Base-by-base conservation (phyloP, 2,797 vertebrate species). In the Meda fulgida region DNA sequence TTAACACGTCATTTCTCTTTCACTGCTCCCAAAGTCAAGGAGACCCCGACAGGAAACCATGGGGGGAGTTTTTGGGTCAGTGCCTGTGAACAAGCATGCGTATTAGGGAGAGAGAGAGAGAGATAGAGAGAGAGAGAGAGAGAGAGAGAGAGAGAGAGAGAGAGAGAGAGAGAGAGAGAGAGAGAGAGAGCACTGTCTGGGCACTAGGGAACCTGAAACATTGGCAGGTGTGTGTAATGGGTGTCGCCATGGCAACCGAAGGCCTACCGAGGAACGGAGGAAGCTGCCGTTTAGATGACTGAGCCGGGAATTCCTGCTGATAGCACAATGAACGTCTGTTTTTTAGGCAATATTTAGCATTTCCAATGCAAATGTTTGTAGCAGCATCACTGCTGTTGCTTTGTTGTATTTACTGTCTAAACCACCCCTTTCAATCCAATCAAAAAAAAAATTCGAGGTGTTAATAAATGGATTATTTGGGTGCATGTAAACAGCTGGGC, bases 191-290 rank as follows among this genome's bases (percentile, higher is more conserved):
- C 36, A 58, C 16, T 46, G 40, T 81, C 70, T 71, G 85, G 76
- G 69, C 86, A 66, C 58, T 77, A 46, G 85, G 82, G 66, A 91
- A 92, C 88, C 87, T 84, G 21, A 87, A 88, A 88, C 92, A 90
- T 92, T 89, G 91, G 91, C 92, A 93, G 92, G 91, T 93, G 93
- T 94, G 92, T 95, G 84, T 94, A 94, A 94, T 92, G 91, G 89
- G 83, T 87, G 93, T 92, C 88, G 84, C 92, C 88, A 94, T 94
- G 93, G 90, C 91, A 87, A 94, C 94, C 88, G 66, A 55, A 88
- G 86, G 78, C 89, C 90, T 81, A 65, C 89, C 87, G 92, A 55
- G 90, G 90, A 90, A 88, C 2, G 29, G 87, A 84, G 82, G 73
- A 72, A 43, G n/a, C 65, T 18, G 34, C 55, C 0, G 0, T 80